These are phyloP conservation scores for Anoplolepis gracilipes DNA, from an alignment of 1,140 invertebrate species.

Conservation along the genomic window DNA sequence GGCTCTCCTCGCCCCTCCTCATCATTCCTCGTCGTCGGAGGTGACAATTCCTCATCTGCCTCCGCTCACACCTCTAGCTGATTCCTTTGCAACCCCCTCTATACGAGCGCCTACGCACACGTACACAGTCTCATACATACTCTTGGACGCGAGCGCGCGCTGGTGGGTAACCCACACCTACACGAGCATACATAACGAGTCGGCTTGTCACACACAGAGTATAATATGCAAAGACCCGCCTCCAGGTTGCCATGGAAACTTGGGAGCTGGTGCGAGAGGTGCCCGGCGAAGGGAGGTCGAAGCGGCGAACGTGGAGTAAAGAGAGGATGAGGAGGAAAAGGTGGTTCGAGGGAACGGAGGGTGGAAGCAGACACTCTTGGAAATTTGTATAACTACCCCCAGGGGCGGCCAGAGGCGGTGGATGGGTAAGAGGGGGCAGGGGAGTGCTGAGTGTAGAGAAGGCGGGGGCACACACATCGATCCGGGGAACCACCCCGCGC, in stretches of 20 bases:
- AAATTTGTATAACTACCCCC: constrained; percentile 86
- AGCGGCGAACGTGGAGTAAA: constrained; percentile 60
- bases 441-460: constrained; percentile 67
- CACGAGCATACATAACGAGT: constrained; percentile 80
- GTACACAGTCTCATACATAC: not conserved
- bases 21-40: constrained; percentile 70
- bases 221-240: constrained; percentile 84
- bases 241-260: constrained; percentile 81
- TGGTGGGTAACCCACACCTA: constrained; percentile 70
- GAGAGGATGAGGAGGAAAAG: constrained; percentile 70
- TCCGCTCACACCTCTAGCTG: constrained; percentile 75
- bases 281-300: constrained; percentile 76
- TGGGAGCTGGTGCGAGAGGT: constrained; percentile 80
- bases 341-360: constrained; percentile 70
- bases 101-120: constrained; percentile 29
- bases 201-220: constrained; percentile 83
- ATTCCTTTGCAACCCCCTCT: constrained; percentile 75
- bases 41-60: constrained; percentile 83
- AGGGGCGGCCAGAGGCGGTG: constrained; percentile 76
- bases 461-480: constrained; percentile 82
- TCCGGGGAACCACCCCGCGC: constrained; percentile 77
- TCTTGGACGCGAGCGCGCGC: not conserved
- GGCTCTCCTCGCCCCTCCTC: constrained; percentile 41
- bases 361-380: constrained; percentile 83
- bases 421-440: constrained; percentile 63